Evolutionary conservation across 2,797 vertebrate genomes (phyloP).

Genomic region (Parotocinclus haroldoi): DNA sequence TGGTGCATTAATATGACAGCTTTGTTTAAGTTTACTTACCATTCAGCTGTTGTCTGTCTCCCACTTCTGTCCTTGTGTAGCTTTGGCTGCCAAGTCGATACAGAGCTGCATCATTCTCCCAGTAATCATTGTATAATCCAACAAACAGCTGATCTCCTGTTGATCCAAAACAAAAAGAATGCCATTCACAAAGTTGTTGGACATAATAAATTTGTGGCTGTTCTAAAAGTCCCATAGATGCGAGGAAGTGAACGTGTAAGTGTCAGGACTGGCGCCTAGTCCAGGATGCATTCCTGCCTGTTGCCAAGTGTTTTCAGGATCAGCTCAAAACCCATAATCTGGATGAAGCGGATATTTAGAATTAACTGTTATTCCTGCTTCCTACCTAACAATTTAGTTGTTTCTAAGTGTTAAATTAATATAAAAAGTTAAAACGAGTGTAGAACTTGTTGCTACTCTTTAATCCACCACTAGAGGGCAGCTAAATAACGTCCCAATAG

Average conservation of each 20-base stretch:
- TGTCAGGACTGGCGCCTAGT: too few relatives aligned
- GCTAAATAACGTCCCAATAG: slow-evolving; percentile 5
- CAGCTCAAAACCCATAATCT: too few relatives aligned
- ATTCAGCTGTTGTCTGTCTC: slow-evolving; percentile 84
- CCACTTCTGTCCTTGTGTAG: slow-evolving; percentile 86
- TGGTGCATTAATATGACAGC: not conserved
- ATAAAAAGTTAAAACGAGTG: too few relatives aligned
- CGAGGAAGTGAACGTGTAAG: too few relatives aligned
- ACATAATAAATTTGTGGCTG: not conserved
- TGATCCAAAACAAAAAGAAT: not conserved
- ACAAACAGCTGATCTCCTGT: slow-evolving; percentile 86
- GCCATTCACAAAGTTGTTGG: not conserved
- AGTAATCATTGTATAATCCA: slow-evolving; percentile 92
- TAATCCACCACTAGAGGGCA: slow-evolving; percentile 35
- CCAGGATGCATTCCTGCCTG: too few relatives aligned
- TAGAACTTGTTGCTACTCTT: not conserved
- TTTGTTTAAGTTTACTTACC: slow-evolving; percentile 63
- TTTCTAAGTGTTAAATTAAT: too few relatives aligned
- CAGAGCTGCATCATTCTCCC: slow-evolving; percentile 89
- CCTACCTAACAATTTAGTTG: too few relatives aligned
- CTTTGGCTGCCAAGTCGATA: slow-evolving; percentile 79
- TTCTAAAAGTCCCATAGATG: too few relatives aligned
- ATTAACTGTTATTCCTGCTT: not conserved
- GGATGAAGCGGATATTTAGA: not conserved
- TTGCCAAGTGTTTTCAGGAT: too few relatives aligned